Base-by-base conservation (phyloP, 2,888 invertebrate species). In the Alitta virens region DNA sequence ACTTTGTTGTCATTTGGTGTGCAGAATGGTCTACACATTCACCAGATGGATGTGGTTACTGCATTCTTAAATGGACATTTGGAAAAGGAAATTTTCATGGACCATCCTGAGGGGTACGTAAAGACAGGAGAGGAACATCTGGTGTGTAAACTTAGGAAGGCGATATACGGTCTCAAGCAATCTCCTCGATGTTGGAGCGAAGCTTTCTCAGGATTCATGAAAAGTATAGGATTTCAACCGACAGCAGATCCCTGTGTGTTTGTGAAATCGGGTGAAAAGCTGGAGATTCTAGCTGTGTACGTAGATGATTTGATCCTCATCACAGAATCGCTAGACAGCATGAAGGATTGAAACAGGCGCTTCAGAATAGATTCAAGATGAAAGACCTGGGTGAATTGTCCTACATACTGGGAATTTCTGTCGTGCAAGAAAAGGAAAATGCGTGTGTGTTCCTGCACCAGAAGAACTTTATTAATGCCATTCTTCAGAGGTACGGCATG, bases 241-340 rank as follows among this genome's bases (percentile, higher is more conserved):
- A n/a, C n/a, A n/a, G n/a, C 54, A 43, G 71, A 71, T 56, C 54
- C 57, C 16, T 64, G 65, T 26, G n/a, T 60, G 1, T 63, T 52
- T 43, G 40, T 33, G 5, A n/a, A 18, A 40, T 49, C 46, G 18
- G 46, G 25, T 18, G 53, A 23, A 42, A n/a, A n/a, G n/a, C 25
- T 46, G 2, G 52, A 52, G n/a, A 55, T 66, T 27, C 21, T 66
- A 21, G 64, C 64, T 25, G 59, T 66, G 1, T 66, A 66, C 54
- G 63, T 66, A 50, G 66, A 64, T 56, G 55, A 58, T 23, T 21
- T 62, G 5, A 60, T 67, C 1, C 23, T 57, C n/a, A 38, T 63
- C 12, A 50, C 63, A 2, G 53, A 61, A 49, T 16, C 40, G 24
- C 63, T 66, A 33, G 7, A 25, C 12, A 40, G 58, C n/a, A 7